These are phyloP conservation scores for Rhinoderma darwinii DNA, from an alignment of 2,113 vertebrate species.

Conservation along the genomic window DNA sequence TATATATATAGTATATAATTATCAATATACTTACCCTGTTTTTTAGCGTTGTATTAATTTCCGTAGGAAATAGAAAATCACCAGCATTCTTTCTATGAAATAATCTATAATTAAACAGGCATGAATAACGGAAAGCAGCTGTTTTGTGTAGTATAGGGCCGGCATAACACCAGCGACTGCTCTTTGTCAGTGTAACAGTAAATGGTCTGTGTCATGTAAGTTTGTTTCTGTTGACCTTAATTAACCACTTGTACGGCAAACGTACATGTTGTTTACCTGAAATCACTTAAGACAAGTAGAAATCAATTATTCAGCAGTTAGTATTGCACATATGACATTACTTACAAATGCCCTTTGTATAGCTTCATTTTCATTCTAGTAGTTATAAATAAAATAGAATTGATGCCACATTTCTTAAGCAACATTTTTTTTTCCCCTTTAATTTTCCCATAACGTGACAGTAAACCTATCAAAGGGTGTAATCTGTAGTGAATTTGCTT, in stretches of 20 bases:
- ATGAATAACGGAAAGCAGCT: conserved; percentile 21
- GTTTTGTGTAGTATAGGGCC: not conserved
- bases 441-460: conserved; percentile 21
- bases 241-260: conserved; percentile 24
- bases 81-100: conserved; percentile 24
- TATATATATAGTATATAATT: conserved; percentile 2
- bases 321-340: conserved; percentile 46
- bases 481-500: conserved; percentile 27
- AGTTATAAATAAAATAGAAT: conserved; percentile 1
- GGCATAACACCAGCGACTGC: conserved; percentile 10
- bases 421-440: not conserved
- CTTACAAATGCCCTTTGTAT: conserved; percentile 31
- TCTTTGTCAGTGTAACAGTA: conserved; percentile 38
- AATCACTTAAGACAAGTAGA: conserved; percentile 19
- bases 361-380: conserved; percentile 18
- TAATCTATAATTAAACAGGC: conserved; percentile 43
- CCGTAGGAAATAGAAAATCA: conserved; percentile 30
- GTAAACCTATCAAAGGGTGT: conserved; percentile 22
- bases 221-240: conserved; percentile 48
- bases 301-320: conserved; percentile 41
- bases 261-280: conserved; percentile 44
- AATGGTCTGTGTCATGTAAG: conserved; percentile 41
- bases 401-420: conserved; percentile 32
- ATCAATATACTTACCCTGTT: not conserved
- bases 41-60: not conserved